A percentile compares a stretch with the other conserved stretches of the same genome.
These are phyloP conservation scores for Myotis findleyi DNA, from an alignment of 2,797 vertebrate species.

Conservation along the genomic window DNA sequence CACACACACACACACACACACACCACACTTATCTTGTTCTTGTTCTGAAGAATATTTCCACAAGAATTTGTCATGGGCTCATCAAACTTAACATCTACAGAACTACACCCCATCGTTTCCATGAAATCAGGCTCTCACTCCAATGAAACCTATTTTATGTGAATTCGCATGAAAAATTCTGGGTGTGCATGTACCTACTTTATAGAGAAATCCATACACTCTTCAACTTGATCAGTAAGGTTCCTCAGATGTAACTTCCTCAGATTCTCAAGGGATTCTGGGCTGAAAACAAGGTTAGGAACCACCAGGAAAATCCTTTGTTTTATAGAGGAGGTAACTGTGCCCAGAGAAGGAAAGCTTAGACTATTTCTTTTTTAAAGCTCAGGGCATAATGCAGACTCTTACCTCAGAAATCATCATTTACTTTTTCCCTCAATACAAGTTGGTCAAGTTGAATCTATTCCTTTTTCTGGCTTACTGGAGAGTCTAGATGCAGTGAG, in stretches of 20 bases:
- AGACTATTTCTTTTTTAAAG: background rate
- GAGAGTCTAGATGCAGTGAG: background rate
- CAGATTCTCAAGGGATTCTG: background rate
- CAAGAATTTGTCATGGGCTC: background rate
- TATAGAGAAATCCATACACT: no score
- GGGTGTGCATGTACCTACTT: background rate
- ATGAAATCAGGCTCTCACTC: background rate
- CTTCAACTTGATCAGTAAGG: no score
- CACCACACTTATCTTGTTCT: background rate
- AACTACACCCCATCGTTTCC: background rate
- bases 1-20: background rate
- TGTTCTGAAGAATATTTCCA: background rate
- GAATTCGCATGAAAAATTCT: background rate
- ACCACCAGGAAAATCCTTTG: background rate
- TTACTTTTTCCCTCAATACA: background rate
- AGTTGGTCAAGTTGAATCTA: background rate
- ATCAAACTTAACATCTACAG: background rate
- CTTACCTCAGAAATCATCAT: background rate
- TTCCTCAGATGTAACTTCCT: background rate
- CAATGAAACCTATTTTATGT: background rate
- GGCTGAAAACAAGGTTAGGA: background rate
- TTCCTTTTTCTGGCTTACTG: background rate
- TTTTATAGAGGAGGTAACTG: background rate
- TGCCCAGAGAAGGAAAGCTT: background rate
- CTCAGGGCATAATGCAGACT: background rate